These are phyloP conservation scores for Syrrhaptes paradoxus DNA, from an alignment of 2,113 vertebrate species.

Conservation along the genomic window DNA sequence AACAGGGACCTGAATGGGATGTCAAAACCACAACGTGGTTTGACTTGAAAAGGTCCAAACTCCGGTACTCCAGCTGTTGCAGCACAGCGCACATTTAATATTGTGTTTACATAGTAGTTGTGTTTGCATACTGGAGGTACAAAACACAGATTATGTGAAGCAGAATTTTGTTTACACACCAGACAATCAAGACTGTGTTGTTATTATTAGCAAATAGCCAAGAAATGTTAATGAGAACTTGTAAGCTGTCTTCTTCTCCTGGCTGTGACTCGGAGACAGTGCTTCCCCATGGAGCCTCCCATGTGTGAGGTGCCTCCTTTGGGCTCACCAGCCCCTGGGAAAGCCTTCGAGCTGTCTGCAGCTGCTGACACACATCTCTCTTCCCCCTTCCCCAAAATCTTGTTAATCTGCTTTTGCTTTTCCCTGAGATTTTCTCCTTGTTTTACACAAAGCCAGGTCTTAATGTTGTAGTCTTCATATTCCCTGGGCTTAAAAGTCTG, in stretches of 20 bases:
- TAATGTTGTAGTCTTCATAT: neutral
- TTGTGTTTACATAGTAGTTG: neutral
- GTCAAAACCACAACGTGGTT: neutral
- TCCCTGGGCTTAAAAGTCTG: neutral
- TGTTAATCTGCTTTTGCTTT: neutral
- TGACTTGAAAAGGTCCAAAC: neutral
- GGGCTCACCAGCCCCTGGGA: neutral
- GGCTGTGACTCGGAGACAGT: neutral
- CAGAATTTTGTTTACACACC: neutral
- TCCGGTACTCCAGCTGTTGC: neutral
- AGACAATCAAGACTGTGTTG: neutral
- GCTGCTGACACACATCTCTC: fast-evolving
- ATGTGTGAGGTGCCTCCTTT: neutral
- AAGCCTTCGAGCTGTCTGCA: neutral
- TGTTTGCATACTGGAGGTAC: neutral
- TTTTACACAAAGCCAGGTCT: neutral
- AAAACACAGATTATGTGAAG: neutral
- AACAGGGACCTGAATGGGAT: neutral
- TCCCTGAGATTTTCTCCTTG: neutral
- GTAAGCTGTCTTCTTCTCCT: neutral
- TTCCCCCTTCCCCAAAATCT: neutral
- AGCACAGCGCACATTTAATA: neutral
- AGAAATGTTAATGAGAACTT: neutral
- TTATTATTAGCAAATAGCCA: neutral
- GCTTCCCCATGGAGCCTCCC: neutral